Conservation (phyloP, 2,888 invertebrate genomes). For the Lasioglossum vierecki region DNA sequence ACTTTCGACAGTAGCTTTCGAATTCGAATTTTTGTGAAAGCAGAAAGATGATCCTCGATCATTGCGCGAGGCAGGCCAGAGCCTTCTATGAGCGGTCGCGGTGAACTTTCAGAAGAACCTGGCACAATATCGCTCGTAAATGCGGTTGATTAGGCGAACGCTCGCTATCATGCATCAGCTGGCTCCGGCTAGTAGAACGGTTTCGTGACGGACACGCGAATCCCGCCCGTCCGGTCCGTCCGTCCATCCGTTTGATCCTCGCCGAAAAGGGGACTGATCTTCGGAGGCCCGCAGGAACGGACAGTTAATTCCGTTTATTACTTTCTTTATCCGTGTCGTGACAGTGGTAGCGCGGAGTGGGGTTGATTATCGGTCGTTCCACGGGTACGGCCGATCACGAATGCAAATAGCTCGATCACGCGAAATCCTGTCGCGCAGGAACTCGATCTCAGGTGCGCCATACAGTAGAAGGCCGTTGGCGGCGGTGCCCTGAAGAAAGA, state of each 20-base stretch:
- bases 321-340: slow-evolving; percentile 28
- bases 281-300: background rate
- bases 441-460: slow-evolving; percentile 9
- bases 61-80: background rate
- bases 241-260: slow-evolving; percentile 25
- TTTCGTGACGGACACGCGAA: slow-evolving; percentile 16
- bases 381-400: slow-evolving; percentile 18
- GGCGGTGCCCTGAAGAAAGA: background rate
- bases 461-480: slow-evolving; percentile 17
- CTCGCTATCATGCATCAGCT: background rate
- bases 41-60: background rate
- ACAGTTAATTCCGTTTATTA: slow-evolving; percentile 23
- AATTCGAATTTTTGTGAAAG: background rate
- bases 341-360: background rate
- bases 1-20: background rate
- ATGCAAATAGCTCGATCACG: slow-evolving; percentile 49
- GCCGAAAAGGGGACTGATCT: background rate
- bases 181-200: background rate
- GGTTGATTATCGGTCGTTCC: slow-evolving; percentile 12
- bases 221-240: background rate
- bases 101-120: background rate
- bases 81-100: background rate
- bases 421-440: slow-evolving; percentile 5
- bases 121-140: background rate
- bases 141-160: background rate